Conservation (phyloP, 1,140 invertebrate species). For the Lepidurus arcticus region DNA sequence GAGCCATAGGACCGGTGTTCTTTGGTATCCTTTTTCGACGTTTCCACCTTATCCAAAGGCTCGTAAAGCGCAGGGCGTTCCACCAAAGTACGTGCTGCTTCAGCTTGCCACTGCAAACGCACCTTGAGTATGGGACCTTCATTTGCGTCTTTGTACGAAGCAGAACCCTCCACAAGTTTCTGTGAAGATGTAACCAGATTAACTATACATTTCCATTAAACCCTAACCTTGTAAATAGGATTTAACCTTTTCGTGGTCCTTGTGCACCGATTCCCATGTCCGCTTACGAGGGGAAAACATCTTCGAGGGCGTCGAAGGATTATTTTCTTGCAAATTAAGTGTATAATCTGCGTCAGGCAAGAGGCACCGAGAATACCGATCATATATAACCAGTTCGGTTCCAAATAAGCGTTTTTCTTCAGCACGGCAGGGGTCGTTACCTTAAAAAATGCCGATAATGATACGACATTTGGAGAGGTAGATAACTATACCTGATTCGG, state of each 20-base stretch:
- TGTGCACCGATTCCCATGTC: not conserved
- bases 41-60: not conserved
- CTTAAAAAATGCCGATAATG: constrained; percentile 37
- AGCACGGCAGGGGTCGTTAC: constrained; percentile 57
- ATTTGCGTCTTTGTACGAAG: constrained; percentile 39
- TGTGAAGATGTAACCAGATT: not conserved
- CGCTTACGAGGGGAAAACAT: not conserved
- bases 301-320: not conserved
- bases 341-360: constrained; percentile 86
- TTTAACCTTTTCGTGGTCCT: not conserved
- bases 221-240: not conserved
- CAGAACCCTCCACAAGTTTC: constrained; percentile 21
- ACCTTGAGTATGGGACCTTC: constrained; percentile 75
- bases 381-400: constrained; percentile 81
- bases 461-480: not conserved
- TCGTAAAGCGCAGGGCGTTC: not conserved
- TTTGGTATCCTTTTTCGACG: not conserved
- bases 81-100: not conserved
- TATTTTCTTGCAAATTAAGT: constrained; percentile 64
- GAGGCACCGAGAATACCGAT: constrained; percentile 78
- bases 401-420: constrained; percentile 65
- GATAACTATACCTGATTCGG: not conserved
- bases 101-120: constrained; percentile 65
- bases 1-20: not conserved
- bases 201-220: constrained; percentile 6